Conservation (phyloP, 2,888 invertebrate species). For the Abscondita cerata region DNA sequence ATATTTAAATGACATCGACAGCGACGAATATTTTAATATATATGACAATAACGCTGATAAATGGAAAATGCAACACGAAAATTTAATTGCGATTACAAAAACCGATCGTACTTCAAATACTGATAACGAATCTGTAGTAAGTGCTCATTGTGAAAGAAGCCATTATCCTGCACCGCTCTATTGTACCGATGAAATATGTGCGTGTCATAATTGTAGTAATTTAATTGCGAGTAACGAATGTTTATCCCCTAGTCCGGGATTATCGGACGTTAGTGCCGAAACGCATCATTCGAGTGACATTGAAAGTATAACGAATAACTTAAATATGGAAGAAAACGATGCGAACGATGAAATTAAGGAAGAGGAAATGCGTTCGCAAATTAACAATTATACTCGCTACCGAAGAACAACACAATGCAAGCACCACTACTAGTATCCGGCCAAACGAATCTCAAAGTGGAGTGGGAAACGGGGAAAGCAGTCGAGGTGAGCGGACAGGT, state of each 20-base stretch:
- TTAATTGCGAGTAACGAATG: conserved; percentile 25
- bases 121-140: neutral
- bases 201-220: neutral
- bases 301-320: conserved; percentile 19
- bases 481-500: conserved; percentile 53
- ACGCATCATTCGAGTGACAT: conserved; percentile 53
- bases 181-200: conserved; percentile 12
- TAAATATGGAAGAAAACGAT: neutral
- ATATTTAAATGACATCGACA: conserved; percentile 44
- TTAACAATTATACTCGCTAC: conserved; percentile 24
- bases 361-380: conserved; percentile 33
- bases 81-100: too few species aligned
- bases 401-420: conserved; percentile 43
- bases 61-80: conserved; percentile 19
- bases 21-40: conserved; percentile 39
- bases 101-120: neutral
- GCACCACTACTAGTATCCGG: conserved; percentile 51
- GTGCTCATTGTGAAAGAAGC: conserved; percentile 2
- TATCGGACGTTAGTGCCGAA: conserved; percentile 55
- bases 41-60: conserved; percentile 38
- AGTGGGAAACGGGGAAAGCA: conserved; percentile 50
- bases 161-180: neutral
- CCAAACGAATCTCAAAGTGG: conserved; percentile 51
- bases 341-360: neutral
- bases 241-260: conserved; percentile 50